Evolutionary conservation across 2,888 invertebrate species (phyloP).

Genomic region (Phaedon cochleariae): DNA sequence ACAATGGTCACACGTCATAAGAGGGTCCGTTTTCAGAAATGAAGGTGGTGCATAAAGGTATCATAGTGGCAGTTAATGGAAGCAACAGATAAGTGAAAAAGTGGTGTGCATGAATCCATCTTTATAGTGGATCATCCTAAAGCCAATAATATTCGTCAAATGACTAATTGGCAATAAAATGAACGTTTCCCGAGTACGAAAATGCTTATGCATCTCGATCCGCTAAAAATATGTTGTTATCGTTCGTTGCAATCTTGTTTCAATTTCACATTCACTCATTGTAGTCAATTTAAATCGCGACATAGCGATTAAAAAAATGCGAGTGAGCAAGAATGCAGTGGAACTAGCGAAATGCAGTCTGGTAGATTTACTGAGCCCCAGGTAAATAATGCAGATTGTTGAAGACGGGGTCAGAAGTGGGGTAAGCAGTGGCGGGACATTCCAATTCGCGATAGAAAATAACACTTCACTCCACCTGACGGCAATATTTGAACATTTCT

Average conservation of each 20-base stretch:
- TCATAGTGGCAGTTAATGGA: too few relatives aligned
- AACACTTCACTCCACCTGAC: neutral
- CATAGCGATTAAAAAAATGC: slow-evolving; percentile 39
- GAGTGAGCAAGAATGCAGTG: slow-evolving; percentile 46
- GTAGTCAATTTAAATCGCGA: slow-evolving; percentile 41
- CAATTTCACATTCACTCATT: slow-evolving; percentile 41
- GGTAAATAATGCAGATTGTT: slow-evolving; percentile 48
- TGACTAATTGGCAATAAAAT: neutral
- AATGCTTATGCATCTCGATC: neutral
- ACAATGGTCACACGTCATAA: too few relatives aligned
- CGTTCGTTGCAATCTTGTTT: slow-evolving; percentile 27
- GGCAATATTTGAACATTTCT: neutral
- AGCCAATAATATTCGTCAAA: neutral
- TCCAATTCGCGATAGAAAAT: too few relatives aligned
- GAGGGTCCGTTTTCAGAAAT: too few relatives aligned
- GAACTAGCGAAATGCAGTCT: slow-evolving; percentile 50
- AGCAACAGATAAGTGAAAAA: too few relatives aligned
- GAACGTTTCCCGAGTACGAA: neutral
- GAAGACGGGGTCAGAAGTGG: slow-evolving; percentile 31
- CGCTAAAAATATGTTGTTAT: neutral
- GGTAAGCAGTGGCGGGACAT: slow-evolving; percentile 24
- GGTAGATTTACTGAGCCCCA: slow-evolving; percentile 38
- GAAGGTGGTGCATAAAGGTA: too few relatives aligned
- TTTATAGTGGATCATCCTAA: too few relatives aligned
- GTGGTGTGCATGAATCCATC: too few relatives aligned